A percentile compares a stretch with the other conserved stretches of the same genome.
Conservation (phyloP, 2,888 invertebrate genomes). For the Gari tellinella region DNA sequence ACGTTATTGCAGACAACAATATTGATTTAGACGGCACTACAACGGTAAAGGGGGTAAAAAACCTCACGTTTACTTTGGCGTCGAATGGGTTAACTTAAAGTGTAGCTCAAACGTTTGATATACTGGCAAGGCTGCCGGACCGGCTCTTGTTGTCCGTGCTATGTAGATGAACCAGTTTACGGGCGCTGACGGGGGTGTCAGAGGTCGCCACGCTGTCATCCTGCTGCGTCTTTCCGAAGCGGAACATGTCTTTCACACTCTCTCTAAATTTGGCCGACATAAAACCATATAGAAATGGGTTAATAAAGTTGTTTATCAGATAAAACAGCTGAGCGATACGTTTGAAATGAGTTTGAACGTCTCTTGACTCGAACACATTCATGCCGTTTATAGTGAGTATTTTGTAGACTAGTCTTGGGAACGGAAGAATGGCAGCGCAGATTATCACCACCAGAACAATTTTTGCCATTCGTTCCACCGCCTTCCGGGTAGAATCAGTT, state of each 20-base stretch:
- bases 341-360: constrained; percentile 31
- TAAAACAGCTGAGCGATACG: constrained; percentile 38
- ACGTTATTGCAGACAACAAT: too few relatives aligned
- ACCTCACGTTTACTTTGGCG: too few relatives aligned
- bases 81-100: too few relatives aligned
- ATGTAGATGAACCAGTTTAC: too few relatives aligned
- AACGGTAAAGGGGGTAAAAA: too few relatives aligned
- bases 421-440: constrained; percentile 47
- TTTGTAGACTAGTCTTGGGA: constrained; percentile 40
- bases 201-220: constrained; percentile 37
- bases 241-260: constrained; percentile 36
- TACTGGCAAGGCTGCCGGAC: too few relatives aligned
- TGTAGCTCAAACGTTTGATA: too few relatives aligned
- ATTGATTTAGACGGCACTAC: too few relatives aligned
- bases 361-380: constrained; percentile 17
- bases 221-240: constrained; percentile 4
- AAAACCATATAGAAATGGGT: constrained; percentile 49
- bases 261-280: constrained; percentile 47
- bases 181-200: constrained; percentile 31
- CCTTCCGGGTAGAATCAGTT: constrained; percentile 35
- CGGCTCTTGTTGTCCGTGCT: too few relatives aligned
- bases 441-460: constrained; percentile 50
- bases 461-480: constrained; percentile 49
- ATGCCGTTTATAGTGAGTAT: constrained; percentile 14
- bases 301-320: constrained; percentile 44